Evolutionary conservation across 1,140 invertebrate species (phyloP).

Genomic region (Drosophila lacteicornis): DNA sequence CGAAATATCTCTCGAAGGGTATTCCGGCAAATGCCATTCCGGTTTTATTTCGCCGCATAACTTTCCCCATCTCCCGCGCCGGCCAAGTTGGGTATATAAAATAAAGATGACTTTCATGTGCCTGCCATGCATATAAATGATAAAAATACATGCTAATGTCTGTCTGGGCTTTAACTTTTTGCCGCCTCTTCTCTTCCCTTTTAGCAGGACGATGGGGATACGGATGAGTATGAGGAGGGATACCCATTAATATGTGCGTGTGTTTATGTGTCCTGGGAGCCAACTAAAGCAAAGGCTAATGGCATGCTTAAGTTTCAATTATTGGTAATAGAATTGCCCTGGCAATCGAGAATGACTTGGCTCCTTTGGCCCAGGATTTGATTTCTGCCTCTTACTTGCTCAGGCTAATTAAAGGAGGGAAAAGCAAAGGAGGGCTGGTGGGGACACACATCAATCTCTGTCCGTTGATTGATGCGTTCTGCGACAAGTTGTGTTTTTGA

Average conservation of each 20-base stretch:
- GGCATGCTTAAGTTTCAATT: slow-evolving; percentile 80
- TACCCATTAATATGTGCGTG: slow-evolving; percentile 19
- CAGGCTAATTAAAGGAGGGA: no score
- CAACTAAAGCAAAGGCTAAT: slow-evolving; percentile 69
- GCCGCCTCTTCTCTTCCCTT: not conserved
- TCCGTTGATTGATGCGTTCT: slow-evolving; percentile 44
- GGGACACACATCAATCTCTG: slow-evolving; percentile 41
- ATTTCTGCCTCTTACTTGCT: not conserved
- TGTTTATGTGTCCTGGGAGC: slow-evolving; percentile 51
- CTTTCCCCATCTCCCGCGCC: slow-evolving; percentile 5
- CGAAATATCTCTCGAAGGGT: slow-evolving; percentile 19
- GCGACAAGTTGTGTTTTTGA: slow-evolving; percentile 42
- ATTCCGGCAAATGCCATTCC: slow-evolving; percentile 17
- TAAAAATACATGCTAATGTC: slow-evolving; percentile 77
- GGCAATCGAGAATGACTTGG: slow-evolving; percentile 54
- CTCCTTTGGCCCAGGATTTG: slow-evolving; percentile 23
- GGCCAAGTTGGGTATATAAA: slow-evolving; percentile 45
- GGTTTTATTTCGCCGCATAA: slow-evolving; percentile 28
- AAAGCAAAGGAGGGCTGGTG: not conserved
- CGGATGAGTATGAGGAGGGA: not conserved
- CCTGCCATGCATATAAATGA: slow-evolving; percentile 81
- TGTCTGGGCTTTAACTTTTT: slow-evolving; percentile 10
- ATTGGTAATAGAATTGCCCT: slow-evolving; percentile 72
- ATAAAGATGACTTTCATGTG: slow-evolving; percentile 75
- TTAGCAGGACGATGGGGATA: not conserved